Evolutionary conservation across 2,113 vertebrate species (phyloP).

Genomic region (Eupsittula cactorum): DNA sequence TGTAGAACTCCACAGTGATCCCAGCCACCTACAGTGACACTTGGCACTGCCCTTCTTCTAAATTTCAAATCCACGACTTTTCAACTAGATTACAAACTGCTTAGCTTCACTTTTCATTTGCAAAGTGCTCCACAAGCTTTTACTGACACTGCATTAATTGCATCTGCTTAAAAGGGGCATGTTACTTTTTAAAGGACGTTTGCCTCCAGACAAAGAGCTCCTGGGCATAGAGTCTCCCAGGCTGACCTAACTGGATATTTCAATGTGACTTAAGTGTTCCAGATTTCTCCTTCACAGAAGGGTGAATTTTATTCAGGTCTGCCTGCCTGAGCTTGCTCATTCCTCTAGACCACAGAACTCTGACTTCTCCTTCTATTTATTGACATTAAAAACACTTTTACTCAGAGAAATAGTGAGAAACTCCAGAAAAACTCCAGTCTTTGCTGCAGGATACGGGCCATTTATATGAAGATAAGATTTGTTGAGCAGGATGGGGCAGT

Average conservation of each 20-base stretch:
- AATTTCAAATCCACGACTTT: background rate
- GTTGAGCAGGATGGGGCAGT: conserved; percentile 17
- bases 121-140: background rate
- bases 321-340: background rate
- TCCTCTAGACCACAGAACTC: background rate
- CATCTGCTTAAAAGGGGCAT: background rate
- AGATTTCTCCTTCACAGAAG: background rate
- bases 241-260: background rate
- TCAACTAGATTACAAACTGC: background rate
- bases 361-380: background rate
- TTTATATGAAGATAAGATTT: conserved; percentile 46
- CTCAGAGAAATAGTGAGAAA: background rate
- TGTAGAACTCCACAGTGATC: background rate
- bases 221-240: background rate
- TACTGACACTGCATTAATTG: background rate
- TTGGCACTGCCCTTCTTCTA: background rate
- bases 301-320: background rate
- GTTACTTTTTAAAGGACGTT: background rate
- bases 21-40: background rate
- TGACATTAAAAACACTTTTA: background rate
- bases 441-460: conserved; percentile 11
- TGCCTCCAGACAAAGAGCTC: background rate
- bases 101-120: background rate
- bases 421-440: background rate
- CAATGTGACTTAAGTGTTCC: background rate